These are phyloP conservation scores for Geodia barretti DNA, from an alignment of 37 sponge, comb jelly and placozoan species.

Conservation along the genomic window DNA sequence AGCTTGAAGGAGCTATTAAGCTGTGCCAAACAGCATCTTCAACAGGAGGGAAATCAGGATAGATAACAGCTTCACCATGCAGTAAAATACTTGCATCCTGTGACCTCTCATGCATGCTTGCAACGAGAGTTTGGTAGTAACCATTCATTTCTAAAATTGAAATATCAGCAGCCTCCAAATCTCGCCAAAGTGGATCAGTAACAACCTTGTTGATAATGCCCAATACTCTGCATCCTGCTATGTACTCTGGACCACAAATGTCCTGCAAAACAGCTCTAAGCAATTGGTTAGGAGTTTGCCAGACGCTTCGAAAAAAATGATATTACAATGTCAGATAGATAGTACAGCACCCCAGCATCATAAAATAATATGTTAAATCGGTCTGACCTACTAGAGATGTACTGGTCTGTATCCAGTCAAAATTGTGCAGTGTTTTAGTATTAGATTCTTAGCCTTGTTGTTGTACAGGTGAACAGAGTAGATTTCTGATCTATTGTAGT, in stretches of 20 bases:
- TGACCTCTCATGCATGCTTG: constrained; percentile 16
- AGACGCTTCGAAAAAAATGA: background rate
- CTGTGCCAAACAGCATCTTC: constrained; percentile 13
- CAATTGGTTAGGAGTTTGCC: background rate
- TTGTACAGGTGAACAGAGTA: no score
- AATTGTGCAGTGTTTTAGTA: no score
- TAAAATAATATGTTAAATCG: constrained; percentile 30
- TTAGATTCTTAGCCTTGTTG: no score
- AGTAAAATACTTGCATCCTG: constrained; percentile 12
- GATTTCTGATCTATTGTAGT: no score
- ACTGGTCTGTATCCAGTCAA: no score
- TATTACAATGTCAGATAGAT: background rate
- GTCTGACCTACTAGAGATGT: no score
- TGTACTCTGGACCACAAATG: constrained; percentile 13
- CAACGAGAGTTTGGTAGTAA: constrained; percentile 2
- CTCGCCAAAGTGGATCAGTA: constrained; percentile 54
- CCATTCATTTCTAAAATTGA: constrained; percentile 45
- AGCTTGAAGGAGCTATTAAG: background rate
- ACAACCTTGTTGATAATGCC: constrained; percentile 40
- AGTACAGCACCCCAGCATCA: constrained; percentile 25
- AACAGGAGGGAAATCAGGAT: background rate
- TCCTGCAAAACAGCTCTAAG: background rate
- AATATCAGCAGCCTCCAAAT: constrained; percentile 17
- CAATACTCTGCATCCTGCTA: constrained; percentile 35
- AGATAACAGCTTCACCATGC: constrained; percentile 17